phyloP scores from a whole-genome alignment of 2,113 vertebrate genomes.

The Maccullochella peelii region DNA sequence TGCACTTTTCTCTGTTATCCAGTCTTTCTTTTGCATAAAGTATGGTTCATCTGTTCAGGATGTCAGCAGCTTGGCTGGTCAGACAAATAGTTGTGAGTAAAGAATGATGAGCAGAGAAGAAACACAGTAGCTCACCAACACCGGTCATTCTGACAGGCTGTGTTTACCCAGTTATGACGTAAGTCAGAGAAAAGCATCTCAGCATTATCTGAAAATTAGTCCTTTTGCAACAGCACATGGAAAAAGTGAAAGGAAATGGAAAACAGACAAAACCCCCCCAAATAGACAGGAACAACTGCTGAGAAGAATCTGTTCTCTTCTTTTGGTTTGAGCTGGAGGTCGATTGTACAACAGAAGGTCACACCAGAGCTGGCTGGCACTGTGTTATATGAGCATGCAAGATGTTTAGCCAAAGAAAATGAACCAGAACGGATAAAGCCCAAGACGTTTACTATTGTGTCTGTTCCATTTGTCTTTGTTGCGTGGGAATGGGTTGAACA shows the following conservation, averaged over 20 bases:
- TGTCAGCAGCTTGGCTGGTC: conserved; percentile 10
- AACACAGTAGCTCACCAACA: conserved; percentile 45
- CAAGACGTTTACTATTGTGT: not conserved
- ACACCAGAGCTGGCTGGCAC: not conserved
- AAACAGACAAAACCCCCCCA: conserved; percentile 25
- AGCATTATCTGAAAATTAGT: conserved; percentile 34
- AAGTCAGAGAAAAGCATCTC: conserved; percentile 21
- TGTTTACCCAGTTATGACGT: conserved; percentile 41
- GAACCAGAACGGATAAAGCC: conserved; percentile 37
- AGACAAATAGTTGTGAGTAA: conserved; percentile 23
- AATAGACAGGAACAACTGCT: conserved; percentile 35
- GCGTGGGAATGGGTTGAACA: conserved; percentile 30
- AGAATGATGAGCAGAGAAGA: conserved; percentile 41
- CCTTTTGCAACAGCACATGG: not conserved
- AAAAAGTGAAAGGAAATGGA: conserved; percentile 30
- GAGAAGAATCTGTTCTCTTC: not conserved
- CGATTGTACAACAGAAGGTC: conserved; percentile 5
- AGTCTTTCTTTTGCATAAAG: not conserved
- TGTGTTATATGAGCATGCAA: conserved; percentile 11
- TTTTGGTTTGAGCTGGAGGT: conserved; percentile 9
- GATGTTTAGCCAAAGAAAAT: conserved; percentile 29
- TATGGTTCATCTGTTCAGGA: conserved; percentile 7
- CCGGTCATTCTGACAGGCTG: conserved; percentile 36
- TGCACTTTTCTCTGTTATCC: conserved; percentile 10
- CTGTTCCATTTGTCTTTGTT: conserved; percentile 21